Conservation (phyloP, 2,888 invertebrate genomes). For the Ypsolopha scabrella region DNA sequence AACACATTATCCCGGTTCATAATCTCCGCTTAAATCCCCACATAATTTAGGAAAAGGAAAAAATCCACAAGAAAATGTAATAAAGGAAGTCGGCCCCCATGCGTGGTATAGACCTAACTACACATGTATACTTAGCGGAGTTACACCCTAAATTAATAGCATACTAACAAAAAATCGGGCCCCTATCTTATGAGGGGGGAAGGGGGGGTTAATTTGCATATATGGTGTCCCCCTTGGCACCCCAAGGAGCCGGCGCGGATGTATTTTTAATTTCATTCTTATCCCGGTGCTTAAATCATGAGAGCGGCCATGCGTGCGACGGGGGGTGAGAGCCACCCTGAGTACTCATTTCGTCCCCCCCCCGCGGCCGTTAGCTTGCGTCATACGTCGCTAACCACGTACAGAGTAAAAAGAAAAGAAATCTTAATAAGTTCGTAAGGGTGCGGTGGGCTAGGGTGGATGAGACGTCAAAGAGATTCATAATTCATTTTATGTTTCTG, state of each 20-base stretch:
- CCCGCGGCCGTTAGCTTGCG: slow-evolving; percentile 57
- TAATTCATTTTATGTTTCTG: neutral
- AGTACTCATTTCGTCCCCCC: slow-evolving; percentile 18
- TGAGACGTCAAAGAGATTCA: slow-evolving; percentile 10
- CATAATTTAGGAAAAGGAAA: slow-evolving; percentile 55
- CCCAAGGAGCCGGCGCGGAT: slow-evolving; percentile 62
- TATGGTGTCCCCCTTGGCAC: slow-evolving; percentile 61
- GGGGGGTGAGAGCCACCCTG: slow-evolving; percentile 25
- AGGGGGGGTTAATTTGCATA: slow-evolving; percentile 62
- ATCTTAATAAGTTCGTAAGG: slow-evolving; percentile 71
- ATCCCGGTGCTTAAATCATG: slow-evolving; percentile 70
- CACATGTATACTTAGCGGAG: slow-evolving; percentile 46
- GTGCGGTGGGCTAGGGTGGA: slow-evolving; percentile 42
- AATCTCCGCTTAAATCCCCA: slow-evolving; percentile 41
- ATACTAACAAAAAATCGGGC: slow-evolving; percentile 63
- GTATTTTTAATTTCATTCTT: slow-evolving; percentile 72
- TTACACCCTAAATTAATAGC: slow-evolving; percentile 70
- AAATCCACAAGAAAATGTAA: slow-evolving; percentile 39
- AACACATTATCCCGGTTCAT: slow-evolving; percentile 45
- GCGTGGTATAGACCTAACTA: slow-evolving; percentile 33
- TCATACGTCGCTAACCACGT: slow-evolving; percentile 71
- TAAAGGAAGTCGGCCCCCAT: slow-evolving; percentile 23
- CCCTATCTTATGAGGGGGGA: slow-evolving; percentile 57
- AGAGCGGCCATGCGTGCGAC: slow-evolving; percentile 67
- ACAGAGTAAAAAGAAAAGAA: slow-evolving; percentile 69